Evolutionary conservation across 92 coral and sea anemone genomes (phyloP), one percentile per base, ranked within the genome.

Genomic region (Zoanthus sociatus): DNA sequence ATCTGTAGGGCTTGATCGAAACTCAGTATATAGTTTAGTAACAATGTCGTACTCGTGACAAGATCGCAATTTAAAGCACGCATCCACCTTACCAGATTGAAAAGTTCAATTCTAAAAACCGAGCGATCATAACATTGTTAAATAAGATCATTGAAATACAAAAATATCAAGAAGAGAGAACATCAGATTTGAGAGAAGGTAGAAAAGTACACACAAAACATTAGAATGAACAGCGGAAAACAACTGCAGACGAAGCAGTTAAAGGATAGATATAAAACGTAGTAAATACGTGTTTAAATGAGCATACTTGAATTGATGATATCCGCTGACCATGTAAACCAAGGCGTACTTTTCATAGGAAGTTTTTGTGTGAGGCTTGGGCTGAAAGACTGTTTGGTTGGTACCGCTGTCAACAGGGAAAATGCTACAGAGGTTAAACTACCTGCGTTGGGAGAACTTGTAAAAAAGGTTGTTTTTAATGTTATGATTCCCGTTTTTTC

Each of bases 221-320:
- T 50, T 7, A 50, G 9, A 50, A 50, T 7, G 69, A 31, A 63
- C 31, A 17, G 69, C 9, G 21, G 21, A 63, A 63, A 18, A 6
- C 69, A 9, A n/a, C 69, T 4, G 32, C 9, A 63, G 69, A n/a
- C 20, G 7, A 15, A 46, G 60, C 20, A 46, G 4, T 21, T 54
- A 14, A 53, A 17, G 42, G n/a, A 32, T 16, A 73, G 10, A 26
- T 26, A 26, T 26, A 45, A 1, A 32, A 20, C 47, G 60, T 11
- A 37, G 3, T 32, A 9, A 68, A 60, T 20, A 21, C 55, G 48
- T 4, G 47, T 66, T 18, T 64, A 37, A n/a, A 81, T 6, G 7
- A 0, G 60, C 85, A 63, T 81, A 81, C 85, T 81, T 70, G 55
- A 45, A 9, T n/a, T 81, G 74, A 31, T 26, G 75, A 47, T 66